Evolutionary conservation across 2,888 invertebrate species (phyloP).

Genomic region (Drosophila nr. perissopoda): DNA sequence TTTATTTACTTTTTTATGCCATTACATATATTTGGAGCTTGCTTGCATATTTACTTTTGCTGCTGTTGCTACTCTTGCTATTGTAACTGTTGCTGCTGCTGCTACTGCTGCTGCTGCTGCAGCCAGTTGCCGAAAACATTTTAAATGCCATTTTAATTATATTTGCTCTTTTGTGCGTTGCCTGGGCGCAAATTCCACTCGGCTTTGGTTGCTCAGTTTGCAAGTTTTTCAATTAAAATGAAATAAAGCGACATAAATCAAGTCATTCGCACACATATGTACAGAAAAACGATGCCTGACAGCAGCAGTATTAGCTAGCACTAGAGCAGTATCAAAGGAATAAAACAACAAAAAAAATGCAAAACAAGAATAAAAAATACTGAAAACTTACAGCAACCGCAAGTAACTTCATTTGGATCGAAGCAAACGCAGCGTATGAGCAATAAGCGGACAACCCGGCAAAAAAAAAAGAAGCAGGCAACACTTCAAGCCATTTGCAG

Average conservation of each 20-base stretch:
- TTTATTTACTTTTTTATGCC: constrained; percentile 65
- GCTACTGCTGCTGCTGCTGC: constrained; percentile 18
- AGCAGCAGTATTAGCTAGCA: constrained; percentile 17
- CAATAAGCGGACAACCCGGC: constrained; percentile 47
- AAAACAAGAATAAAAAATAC: constrained; percentile 17
- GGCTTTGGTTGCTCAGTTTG: constrained; percentile 53
- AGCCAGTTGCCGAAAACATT: constrained; percentile 67
- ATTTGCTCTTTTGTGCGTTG: constrained; percentile 67
- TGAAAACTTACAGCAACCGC: constrained; percentile 62
- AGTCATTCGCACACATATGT: constrained; percentile 47
- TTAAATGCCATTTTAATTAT: constrained; percentile 80
- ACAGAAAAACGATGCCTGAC: constrained; percentile 46
- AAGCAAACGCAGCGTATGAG: constrained; percentile 67
- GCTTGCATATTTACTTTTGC: constrained; percentile 56
- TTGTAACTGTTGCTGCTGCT: constrained; percentile 30
- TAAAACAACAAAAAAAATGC: not conserved
- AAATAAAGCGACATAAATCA: constrained; percentile 78
- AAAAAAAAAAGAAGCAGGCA: not conserved
- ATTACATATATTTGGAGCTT: constrained; percentile 54
- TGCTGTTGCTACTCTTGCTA: constrained; percentile 16
- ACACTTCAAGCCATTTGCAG: constrained; percentile 24
- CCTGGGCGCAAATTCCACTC: constrained; percentile 48
- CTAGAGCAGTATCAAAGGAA: constrained; percentile 5
- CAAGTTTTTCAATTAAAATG: constrained; percentile 78
- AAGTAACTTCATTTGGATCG: constrained; percentile 70